Base-by-base conservation (phyloP, 2,797 vertebrate genomes). In the Champsocephalus gunnari region DNA sequence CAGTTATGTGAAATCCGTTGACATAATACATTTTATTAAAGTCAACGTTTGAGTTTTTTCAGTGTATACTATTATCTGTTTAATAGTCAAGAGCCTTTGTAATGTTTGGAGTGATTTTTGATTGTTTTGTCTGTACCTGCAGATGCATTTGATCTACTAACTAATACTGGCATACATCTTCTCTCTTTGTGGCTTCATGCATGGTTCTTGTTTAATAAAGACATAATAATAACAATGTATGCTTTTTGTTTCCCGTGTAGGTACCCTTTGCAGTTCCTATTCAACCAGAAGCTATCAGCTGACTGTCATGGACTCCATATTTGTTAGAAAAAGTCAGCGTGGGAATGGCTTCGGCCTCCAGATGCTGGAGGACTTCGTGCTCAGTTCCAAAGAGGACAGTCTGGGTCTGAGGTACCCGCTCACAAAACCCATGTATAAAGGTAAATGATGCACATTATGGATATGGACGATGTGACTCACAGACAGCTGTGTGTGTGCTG, bases 281-380 rank as follows among this genome's bases (percentile, higher is more conserved):
- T 38, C 87, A 66, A 91, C 82, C 55, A 90, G 92, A 65, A 85
- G 61, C 70, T 98, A 96, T 55, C 92, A 91, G 19, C 87, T 98
- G 77, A 92, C 97, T 53, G 95, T 99, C 66, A 93, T 99, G 91
- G 95, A 99, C 81, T 96, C 97, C 43, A 88, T 97, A 73, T 98
- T 96, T 91, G 89, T 99, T 66, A 95, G 96, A 74, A 97, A 95
- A 82, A 74, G 87, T 67, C 83, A 95, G 41, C 92, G 93, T 80
- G 92, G 88, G 41, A 95, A 86, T 66, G 95, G 95, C 49, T 86
- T 87, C 60, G 96, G 94, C 1, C 82, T 98, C 24, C 88, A 93
- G 14, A 97, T 99, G 73, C 86, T 99, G 79, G 93, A 97, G 80
- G 96, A 99, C 87, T 99, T 96, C 82, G 96, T 96, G 69, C 86